Percentiles rank a stretch among this genome's conserved stretches.
These are phyloP conservation scores for Hypotaenidia okinawae DNA, from an alignment of 2,797 vertebrate genomes.

Conservation along the genomic window DNA sequence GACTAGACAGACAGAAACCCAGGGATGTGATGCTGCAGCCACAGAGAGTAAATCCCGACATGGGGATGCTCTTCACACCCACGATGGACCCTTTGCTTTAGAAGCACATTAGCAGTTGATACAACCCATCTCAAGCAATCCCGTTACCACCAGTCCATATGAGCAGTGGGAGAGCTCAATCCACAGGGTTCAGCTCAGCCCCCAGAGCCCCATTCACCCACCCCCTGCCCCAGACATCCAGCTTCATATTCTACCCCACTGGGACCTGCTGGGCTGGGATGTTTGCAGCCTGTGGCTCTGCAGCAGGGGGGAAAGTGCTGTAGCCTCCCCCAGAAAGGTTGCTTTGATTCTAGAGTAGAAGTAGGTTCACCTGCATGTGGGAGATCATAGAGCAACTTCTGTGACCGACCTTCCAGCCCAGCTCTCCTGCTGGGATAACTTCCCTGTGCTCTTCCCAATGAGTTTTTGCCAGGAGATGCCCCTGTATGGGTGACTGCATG, in stretches of 20 bases:
- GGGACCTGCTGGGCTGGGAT: accelerated
- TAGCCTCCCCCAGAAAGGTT: accelerated
- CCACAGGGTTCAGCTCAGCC: not conserved
- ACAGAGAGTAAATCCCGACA: not conserved
- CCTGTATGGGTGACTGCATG: accelerated
- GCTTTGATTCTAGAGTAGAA: not conserved
- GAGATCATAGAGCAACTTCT: not conserved
- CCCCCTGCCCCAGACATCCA: no score
- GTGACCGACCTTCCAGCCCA: not conserved
- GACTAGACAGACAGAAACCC: not conserved
- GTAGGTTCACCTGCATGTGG: accelerated
- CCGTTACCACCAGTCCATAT: not conserved
- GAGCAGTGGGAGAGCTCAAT: accelerated
- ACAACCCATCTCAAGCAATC: not conserved
- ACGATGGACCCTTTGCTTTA: accelerated
- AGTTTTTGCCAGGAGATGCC: not conserved
- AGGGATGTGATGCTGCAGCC: not conserved
- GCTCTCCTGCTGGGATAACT: not conserved
- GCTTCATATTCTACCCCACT: not conserved
- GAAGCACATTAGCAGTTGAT: not conserved
- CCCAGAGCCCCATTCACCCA: no score
- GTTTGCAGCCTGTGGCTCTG: not conserved
- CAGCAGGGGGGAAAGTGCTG: not conserved
- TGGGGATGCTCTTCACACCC: accelerated
- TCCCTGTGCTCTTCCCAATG: not conserved